Evolutionary conservation across 1,140 invertebrate genomes (phyloP).

Genomic region (Drosophila littoralis): DNA sequence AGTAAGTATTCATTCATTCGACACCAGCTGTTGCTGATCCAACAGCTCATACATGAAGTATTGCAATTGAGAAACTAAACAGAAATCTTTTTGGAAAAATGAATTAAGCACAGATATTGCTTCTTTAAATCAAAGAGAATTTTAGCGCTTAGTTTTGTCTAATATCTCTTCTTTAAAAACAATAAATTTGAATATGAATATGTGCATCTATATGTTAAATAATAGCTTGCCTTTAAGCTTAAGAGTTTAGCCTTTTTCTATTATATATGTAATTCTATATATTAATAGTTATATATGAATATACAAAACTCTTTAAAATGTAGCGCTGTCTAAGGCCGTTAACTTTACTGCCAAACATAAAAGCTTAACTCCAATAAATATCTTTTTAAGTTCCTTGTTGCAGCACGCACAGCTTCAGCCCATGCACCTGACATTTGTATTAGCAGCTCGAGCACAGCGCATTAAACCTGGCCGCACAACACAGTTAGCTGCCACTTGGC

Average conservation of each 20-base stretch:
- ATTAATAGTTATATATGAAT: neutral
- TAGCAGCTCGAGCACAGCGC: neutral
- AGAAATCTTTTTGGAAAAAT: no score
- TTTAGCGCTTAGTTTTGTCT: no score
- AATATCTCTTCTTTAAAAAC: no score
- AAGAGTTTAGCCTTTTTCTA: no score
- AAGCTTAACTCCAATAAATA: neutral
- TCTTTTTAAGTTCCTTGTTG: neutral
- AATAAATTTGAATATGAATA: no score
- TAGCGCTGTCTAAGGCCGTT: neutral
- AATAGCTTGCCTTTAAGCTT: no score
- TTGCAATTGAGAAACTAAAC: neutral
- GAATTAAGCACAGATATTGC: neutral
- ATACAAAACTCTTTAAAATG: neutral
- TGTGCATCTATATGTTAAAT: no score
- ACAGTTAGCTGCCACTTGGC: constrained; percentile 33
- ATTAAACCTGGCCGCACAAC: constrained; percentile 23
- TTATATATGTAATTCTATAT: neutral
- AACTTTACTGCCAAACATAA: neutral
- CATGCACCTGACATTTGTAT: constrained; percentile 1
- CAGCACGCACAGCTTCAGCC: neutral
- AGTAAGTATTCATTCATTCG: neutral
- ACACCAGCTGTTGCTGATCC: neutral
- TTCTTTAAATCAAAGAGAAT: neutral
- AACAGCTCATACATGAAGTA: neutral